Percentiles rank a stretch among this genome's conserved stretches.
Conservation (phyloP, 2,888 invertebrate genomes). For the Aporophyla lueneburgensis region DNA sequence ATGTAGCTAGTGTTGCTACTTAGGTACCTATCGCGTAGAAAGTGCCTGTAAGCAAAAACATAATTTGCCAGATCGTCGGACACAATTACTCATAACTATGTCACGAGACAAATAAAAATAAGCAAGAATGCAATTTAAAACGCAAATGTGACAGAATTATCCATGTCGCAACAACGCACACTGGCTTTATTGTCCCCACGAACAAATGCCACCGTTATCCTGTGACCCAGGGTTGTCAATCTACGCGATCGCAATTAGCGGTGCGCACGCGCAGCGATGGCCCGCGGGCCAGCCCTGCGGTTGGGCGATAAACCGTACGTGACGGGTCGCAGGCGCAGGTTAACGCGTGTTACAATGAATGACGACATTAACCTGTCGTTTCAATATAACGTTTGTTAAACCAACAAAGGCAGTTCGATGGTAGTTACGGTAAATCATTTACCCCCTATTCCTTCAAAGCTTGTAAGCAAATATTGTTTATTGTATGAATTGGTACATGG, state of each 20-base stretch:
- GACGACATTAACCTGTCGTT: constrained; percentile 60
- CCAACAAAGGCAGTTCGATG: constrained; percentile 30
- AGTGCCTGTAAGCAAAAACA: constrained; percentile 30
- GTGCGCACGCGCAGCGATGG: constrained; percentile 74
- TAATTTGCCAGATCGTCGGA: constrained; percentile 30
- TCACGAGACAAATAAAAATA: constrained; percentile 56
- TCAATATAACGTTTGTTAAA: constrained; percentile 56
- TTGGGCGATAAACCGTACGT: constrained; percentile 73
- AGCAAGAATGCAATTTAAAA: constrained; percentile 49
- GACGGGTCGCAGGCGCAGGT: constrained; percentile 68
- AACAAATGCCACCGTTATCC: constrained; percentile 78
- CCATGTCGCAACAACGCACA: constrained; percentile 48
- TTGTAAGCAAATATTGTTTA: constrained; percentile 60
- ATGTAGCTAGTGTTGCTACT: not conserved
- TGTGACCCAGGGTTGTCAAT: constrained; percentile 74
- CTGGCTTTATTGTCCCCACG: constrained; percentile 58
- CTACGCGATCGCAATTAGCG: constrained; percentile 78
- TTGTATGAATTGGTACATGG: constrained; percentile 51
- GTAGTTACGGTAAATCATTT: constrained; percentile 50
- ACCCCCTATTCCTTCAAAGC: constrained; percentile 24
- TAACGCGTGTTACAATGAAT: constrained; percentile 62
- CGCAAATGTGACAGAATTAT: constrained; percentile 49
- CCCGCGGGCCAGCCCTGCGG: constrained; percentile 65
- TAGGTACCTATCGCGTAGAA: constrained; percentile 30
- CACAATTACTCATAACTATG: constrained; percentile 55